A percentile compares a stretch with the other conserved stretches of the same genome.
Evolutionary conservation across 2,797 vertebrate species (phyloP).

Genomic region (Acipenser transmontanus): DNA sequence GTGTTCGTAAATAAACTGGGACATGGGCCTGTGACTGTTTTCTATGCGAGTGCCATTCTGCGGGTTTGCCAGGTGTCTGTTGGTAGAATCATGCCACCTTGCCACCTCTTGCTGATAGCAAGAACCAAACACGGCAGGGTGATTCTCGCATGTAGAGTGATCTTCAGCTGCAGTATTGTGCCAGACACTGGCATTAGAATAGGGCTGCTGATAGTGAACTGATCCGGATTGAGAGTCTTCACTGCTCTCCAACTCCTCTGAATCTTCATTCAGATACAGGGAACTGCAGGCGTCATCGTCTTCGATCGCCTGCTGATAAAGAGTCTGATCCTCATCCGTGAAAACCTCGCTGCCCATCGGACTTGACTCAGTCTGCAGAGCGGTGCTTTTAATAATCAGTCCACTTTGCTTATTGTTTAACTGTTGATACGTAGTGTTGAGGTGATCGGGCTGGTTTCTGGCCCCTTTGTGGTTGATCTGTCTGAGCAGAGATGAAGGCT

Average conservation of each 20-base stretch:
- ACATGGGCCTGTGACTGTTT: slow-evolving; percentile 26
- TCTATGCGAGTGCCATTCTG: slow-evolving; percentile 24
- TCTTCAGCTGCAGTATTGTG: slow-evolving; percentile 38
- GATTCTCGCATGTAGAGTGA: slow-evolving; percentile 26
- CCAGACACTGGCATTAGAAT: slow-evolving; percentile 33
- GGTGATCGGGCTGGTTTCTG: slow-evolving; percentile 24
- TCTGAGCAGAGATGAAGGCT: slow-evolving; percentile 56
- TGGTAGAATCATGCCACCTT: slow-evolving; percentile 17
- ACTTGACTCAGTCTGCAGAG: slow-evolving; percentile 27
- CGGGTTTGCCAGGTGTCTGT: slow-evolving; percentile 13
- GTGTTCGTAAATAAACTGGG: slow-evolving; percentile 23
- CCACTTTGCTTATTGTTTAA: slow-evolving; percentile 36
- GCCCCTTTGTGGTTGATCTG: slow-evolving; percentile 33
- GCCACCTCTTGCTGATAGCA: slow-evolving; percentile 28
- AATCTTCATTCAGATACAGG: slow-evolving; percentile 58
- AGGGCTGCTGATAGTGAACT: slow-evolving; percentile 27
- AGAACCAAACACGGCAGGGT: slow-evolving; percentile 16
- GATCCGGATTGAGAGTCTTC: slow-evolving; percentile 34
- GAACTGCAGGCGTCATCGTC: slow-evolving; percentile 62
- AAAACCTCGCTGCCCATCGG: slow-evolving; percentile 47
- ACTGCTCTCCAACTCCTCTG: slow-evolving; percentile 36
- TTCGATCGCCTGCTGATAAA: slow-evolving; percentile 45
- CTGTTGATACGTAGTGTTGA: slow-evolving; percentile 34
- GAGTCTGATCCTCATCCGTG: slow-evolving; percentile 48
- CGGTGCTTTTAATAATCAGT: slow-evolving; percentile 21